Percentiles rank a stretch among this genome's conserved stretches.
These are phyloP conservation scores for Typhlomys cinereus DNA, from an alignment of 2,113 vertebrate genomes.

Conservation along the genomic window DNA sequence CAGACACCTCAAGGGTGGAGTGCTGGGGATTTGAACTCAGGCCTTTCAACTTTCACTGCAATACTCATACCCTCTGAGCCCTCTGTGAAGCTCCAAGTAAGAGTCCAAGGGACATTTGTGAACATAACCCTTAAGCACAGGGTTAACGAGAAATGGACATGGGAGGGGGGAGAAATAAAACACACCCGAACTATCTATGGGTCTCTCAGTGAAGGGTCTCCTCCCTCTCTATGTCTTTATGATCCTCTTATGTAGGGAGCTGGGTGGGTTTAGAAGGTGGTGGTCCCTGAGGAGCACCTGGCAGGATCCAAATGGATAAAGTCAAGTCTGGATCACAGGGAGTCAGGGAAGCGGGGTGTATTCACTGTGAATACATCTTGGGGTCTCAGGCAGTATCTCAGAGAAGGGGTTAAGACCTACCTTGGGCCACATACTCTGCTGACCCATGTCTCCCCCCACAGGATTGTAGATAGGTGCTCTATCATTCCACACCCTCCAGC, in stretches of 20 bases:
- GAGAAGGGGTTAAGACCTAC: background rate
- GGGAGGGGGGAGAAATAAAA: background rate
- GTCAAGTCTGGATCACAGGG: too few relatives aligned
- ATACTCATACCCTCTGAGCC: background rate
- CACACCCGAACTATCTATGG: background rate
- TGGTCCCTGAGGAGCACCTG: background rate
- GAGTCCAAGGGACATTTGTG: background rate
- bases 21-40: background rate
- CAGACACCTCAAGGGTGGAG: background rate
- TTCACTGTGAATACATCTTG: background rate
- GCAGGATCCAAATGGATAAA: background rate
- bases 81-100: background rate
- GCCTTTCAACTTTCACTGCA: background rate
- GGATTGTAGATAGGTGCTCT: background rate
- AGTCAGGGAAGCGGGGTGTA: background rate
- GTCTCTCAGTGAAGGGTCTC: background rate
- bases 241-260: too few relatives aligned
- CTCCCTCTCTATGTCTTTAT: background rate
- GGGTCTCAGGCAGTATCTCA: too few relatives aligned
- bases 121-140: too few relatives aligned
- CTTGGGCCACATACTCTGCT: too few relatives aligned
- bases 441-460: background rate
- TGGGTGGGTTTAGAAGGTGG: background rate
- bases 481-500: background rate
- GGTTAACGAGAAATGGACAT: background rate